Evolutionary conservation across 1,140 invertebrate genomes (phyloP).

Genomic region (Euschistus heros): DNA sequence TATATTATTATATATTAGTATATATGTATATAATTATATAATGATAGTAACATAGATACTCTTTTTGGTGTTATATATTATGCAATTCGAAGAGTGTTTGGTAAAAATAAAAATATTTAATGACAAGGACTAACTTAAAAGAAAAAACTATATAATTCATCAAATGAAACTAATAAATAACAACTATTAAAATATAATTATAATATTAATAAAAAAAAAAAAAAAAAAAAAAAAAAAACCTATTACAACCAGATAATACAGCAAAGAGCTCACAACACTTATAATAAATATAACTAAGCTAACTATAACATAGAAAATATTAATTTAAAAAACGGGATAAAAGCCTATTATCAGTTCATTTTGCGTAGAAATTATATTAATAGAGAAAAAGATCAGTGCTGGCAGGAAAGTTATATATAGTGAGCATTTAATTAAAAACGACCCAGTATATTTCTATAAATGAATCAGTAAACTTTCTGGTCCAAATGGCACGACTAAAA

Average conservation of each 20-base stretch:
- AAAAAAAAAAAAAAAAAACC: too few species aligned
- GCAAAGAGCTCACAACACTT: too few species aligned
- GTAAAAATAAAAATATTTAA: not conserved
- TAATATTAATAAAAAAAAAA: too few species aligned
- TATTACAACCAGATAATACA: too few species aligned
- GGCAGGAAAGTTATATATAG: conserved; percentile 21
- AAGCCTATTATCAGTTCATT: too few species aligned
- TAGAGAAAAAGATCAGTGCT: conserved; percentile 20
- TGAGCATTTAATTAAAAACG: conserved; percentile 17
- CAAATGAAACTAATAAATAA: too few species aligned
- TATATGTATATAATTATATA: conserved; percentile 3
- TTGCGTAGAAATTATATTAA: not conserved
- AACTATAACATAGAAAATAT: too few species aligned
- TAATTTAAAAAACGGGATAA: too few species aligned
- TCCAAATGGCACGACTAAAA: conserved; percentile 25
- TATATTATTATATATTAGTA: conserved; percentile 14
- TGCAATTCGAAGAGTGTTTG: conserved; percentile 16
- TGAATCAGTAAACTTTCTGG: conserved; percentile 14
- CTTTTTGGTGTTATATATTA: conserved; percentile 13
- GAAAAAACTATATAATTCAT: too few species aligned
- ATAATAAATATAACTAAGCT: too few species aligned
- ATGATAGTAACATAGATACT: conserved; percentile 7
- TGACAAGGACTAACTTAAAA: too few species aligned
- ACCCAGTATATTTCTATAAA: conserved; percentile 9
- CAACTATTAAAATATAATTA: too few species aligned